phyloP scores from a whole-genome alignment of 2,888 invertebrate genomes.

The Synergus itoensis region DNA sequence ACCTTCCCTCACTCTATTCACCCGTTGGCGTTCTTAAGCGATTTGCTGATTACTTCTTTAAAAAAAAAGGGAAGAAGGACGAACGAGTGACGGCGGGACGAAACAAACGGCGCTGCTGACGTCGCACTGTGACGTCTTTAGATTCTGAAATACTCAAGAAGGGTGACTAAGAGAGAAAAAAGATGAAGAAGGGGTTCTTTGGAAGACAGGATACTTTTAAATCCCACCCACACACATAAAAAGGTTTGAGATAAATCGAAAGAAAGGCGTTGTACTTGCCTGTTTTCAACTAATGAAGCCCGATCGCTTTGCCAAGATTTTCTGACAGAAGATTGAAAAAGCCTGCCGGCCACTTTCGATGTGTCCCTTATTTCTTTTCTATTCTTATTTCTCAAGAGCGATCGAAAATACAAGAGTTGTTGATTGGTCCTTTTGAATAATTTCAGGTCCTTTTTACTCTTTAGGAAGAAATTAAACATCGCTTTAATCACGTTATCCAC shows the following conservation, averaged over 20 bases:
- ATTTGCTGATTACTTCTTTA: slow-evolving; percentile 73
- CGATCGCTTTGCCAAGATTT: slow-evolving; percentile 66
- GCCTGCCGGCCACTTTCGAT: slow-evolving; percentile 29
- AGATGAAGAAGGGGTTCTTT: slow-evolving; percentile 38
- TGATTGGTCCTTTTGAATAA: background rate
- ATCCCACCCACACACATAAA: slow-evolving; percentile 39
- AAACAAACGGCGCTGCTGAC: slow-evolving; percentile 49
- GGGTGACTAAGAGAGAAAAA: slow-evolving; percentile 45
- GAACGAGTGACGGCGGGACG: slow-evolving; percentile 52
- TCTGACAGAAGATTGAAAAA: slow-evolving; percentile 60
- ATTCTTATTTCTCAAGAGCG: background rate
- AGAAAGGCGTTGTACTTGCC: slow-evolving; percentile 37
- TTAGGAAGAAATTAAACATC: background rate
- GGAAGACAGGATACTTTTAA: slow-evolving; percentile 43
- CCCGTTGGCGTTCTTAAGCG: slow-evolving; percentile 68
- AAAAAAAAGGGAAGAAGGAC: slow-evolving; percentile 52
- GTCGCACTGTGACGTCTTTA: slow-evolving; percentile 46
- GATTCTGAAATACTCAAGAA: slow-evolving; percentile 34
- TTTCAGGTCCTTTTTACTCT: background rate
- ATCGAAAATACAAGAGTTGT: background rate
- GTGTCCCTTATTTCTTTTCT: background rate
- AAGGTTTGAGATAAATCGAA: background rate
- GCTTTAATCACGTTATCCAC: background rate
- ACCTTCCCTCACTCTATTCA: slow-evolving; percentile 55
- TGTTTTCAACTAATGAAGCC: slow-evolving; percentile 66